Percentiles rank a stretch among this genome's conserved stretches.
These are phyloP conservation scores for Danaus chrysippus DNA, from an alignment of 2,888 invertebrate species.

Conservation along the genomic window DNA sequence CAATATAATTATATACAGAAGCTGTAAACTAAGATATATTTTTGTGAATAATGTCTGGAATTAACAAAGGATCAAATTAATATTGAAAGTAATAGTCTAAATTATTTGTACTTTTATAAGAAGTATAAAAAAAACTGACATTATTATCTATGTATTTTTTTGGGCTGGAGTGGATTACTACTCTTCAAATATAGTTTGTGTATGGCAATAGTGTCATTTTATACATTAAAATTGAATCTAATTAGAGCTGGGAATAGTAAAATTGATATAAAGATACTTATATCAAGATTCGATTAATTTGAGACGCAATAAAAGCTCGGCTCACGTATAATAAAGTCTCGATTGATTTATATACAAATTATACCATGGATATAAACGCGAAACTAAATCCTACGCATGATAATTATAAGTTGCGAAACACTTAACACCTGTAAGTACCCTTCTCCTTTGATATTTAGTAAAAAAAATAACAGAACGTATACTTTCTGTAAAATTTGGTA, in stretches of 20 bases:
- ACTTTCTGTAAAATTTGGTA: background rate
- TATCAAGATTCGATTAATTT: background rate
- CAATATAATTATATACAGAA: background rate
- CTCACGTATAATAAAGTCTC: slow-evolving; percentile 16
- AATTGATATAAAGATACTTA: background rate
- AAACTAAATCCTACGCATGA: slow-evolving; percentile 35
- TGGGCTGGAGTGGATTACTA: no score
- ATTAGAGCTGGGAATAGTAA: background rate
- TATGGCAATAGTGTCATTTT: no score
- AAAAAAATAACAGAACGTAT: background rate
- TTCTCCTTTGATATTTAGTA: slow-evolving; percentile 7
- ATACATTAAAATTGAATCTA: background rate
- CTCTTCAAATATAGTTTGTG: no score
- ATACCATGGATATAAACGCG: slow-evolving; percentile 29
- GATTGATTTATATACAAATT: slow-evolving; percentile 30
- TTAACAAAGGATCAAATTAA: no score
- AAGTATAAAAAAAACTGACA: no score
- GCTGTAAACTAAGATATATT: no score
- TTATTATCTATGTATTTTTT: no score
- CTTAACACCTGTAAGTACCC: slow-evolving; percentile 29
- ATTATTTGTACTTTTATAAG: no score
- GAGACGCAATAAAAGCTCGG: background rate
- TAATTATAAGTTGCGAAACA: slow-evolving; percentile 34
- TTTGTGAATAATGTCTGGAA: no score
- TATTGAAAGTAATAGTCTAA: no score